A percentile compares a stretch with the other conserved stretches of the same genome.
These are phyloP conservation scores for Julus scandinavius DNA, from an alignment of 2,888 invertebrate species.

Conservation along the genomic window DNA sequence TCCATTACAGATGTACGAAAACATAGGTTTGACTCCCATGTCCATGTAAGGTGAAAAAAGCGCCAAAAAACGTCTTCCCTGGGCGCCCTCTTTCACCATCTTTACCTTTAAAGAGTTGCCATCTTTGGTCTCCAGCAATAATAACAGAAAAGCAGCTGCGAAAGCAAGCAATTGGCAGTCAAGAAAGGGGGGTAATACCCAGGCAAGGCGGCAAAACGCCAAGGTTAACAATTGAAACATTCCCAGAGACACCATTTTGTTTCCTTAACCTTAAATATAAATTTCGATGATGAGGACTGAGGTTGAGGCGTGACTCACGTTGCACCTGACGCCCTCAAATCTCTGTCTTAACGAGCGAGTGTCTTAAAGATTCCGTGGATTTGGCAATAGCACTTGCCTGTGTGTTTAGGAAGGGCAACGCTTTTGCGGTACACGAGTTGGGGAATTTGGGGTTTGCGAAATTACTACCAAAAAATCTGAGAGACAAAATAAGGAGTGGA, in stretches of 20 bases:
- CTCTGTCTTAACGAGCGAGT: neutral
- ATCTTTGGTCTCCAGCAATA: neutral
- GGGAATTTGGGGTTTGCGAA: constrained; percentile 6
- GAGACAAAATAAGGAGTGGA: no score
- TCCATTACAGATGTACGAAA: no score
- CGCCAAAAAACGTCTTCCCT: neutral
- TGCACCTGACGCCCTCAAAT: constrained; percentile 26
- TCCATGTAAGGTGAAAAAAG: neutral
- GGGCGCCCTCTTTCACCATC: neutral
- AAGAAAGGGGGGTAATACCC: neutral
- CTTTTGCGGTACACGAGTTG: neutral
- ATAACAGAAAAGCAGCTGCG: neutral
- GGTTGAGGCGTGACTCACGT: constrained; percentile 9
- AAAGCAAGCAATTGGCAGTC: neutral
- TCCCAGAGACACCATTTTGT: neutral
- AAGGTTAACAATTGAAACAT: constrained; percentile 28
- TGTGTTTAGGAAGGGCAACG: constrained; percentile 20
- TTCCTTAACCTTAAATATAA: constrained; percentile 34
- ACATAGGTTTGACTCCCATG: neutral
- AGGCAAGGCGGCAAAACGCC: constrained; percentile 17
- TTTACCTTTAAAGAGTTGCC: neutral
- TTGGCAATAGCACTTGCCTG: neutral
- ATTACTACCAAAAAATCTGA: neutral
- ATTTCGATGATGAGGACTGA: neutral
- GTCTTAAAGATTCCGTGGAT: neutral